Base-by-base conservation (phyloP, 2,888 invertebrate genomes). In the Mactromeris polynyma region DNA sequence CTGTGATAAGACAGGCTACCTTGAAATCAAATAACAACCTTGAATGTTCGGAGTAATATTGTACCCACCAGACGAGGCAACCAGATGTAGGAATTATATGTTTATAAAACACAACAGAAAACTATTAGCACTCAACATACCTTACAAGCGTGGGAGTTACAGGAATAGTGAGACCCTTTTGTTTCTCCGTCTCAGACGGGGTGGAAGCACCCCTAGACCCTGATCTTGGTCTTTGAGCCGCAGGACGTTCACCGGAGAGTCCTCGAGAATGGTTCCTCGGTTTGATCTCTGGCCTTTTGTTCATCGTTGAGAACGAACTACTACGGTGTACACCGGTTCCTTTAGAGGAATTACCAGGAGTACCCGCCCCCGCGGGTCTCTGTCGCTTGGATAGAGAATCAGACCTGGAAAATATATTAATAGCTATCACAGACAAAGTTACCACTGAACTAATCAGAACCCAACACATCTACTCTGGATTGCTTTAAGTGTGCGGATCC, bases 131-230 rank as follows among this genome's bases (percentile, higher is more conserved):
- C 9, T 64, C 9, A 26, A 64, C 92, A 90, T 89, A 95, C 95
- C 92, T 95, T 91, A 95, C 84, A 33, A 93, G 89, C 17, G 91
- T 90, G 58, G 95, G 94, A 31, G 94, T 93, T 9, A 88, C 87
- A 14, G 94, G 91, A 19, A 93, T 81, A 14, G 94, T 93, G n/a
- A 94, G 11, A 31, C 81, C 14, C 79, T 42, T 40, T 82, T 84
- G 19, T 54, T 88, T 79, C 33, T 51, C 36, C 36, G 42, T 86
- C 11, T 85, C 64, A 33, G 83, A 11, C 21, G 83, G 77, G 33
- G 54, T 89, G 11, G 80, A 81, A 36, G 89, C 54, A 9, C 89
- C 87, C 3, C 78, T 64, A 19, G 91, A 89, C 31, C 84, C 87
- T 14, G 89, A 83, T 81, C 91, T 89, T 11, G 82, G 81, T 58